Conservation (phyloP, 1,140 invertebrate species). For the Agraylea sexmaculata region DNA sequence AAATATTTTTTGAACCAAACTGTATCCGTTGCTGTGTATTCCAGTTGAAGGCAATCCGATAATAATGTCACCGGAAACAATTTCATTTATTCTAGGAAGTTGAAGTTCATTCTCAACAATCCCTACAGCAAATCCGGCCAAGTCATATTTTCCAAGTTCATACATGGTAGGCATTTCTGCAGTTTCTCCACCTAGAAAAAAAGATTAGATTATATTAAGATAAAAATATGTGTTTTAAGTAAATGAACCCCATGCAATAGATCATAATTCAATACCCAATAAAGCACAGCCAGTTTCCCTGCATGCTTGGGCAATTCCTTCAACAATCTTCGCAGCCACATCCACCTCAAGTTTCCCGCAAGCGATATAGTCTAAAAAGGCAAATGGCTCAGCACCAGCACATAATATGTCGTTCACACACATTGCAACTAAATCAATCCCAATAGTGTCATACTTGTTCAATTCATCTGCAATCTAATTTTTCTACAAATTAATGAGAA, state of each 20-base stretch:
- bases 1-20: slow-evolving; percentile 63
- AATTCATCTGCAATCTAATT: slow-evolving; percentile 70
- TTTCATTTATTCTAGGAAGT: slow-evolving; percentile 52
- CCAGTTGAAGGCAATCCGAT: slow-evolving; percentile 74
- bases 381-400: slow-evolving; percentile 88
- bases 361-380: slow-evolving; percentile 95
- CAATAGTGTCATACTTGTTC: slow-evolving; percentile 72
- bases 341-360: slow-evolving; percentile 73
- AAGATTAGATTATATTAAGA: slow-evolving; percentile 5
- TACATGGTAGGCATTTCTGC: slow-evolving; percentile 94
- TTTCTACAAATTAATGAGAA: no score
- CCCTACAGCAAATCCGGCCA: slow-evolving; percentile 90
- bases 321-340: slow-evolving; percentile 63
- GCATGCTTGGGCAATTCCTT: slow-evolving; percentile 82
- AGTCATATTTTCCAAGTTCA: slow-evolving; percentile 65
- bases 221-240: neutral
- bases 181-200: slow-evolving; percentile 73
- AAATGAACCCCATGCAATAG: neutral
- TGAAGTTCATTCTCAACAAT: slow-evolving; percentile 61
- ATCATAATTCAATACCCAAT: slow-evolving; percentile 48
- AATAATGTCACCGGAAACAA: slow-evolving; percentile 60
- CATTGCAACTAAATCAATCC: slow-evolving; percentile 95
- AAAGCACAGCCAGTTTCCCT: slow-evolving; percentile 74
- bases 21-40: slow-evolving; percentile 86
- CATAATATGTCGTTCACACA: slow-evolving; percentile 95